These are phyloP conservation scores for Ammodytes marinus DNA, from an alignment of 2,113 vertebrate species.

Conservation along the genomic window DNA sequence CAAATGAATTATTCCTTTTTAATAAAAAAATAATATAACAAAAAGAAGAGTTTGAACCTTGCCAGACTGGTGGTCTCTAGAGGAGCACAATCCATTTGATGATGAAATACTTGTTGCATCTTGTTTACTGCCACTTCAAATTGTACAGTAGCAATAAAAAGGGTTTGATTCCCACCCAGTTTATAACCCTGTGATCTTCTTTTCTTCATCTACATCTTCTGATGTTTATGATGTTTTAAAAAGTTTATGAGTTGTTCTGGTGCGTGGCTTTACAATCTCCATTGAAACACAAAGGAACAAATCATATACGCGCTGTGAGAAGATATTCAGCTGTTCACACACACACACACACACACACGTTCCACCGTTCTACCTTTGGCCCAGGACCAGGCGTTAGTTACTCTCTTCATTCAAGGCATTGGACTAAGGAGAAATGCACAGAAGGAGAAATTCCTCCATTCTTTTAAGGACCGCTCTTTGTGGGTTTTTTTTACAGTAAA, in stretches of 20 bases:
- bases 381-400: slow-evolving; percentile 12
- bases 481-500: slow-evolving; percentile 31
- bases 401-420: slow-evolving; percentile 23
- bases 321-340: slow-evolving; percentile 14
- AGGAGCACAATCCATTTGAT: slow-evolving; percentile 35
- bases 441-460: slow-evolving; percentile 25
- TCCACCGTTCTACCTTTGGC: neutral
- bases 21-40: neutral
- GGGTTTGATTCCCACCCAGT: slow-evolving; percentile 33
- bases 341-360: too few species aligned
- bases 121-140: slow-evolving; percentile 43
- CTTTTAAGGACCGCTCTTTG: slow-evolving; percentile 17
- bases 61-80: slow-evolving; percentile 11
- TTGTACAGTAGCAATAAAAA: slow-evolving; percentile 12
- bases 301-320: neutral
- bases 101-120: slow-evolving; percentile 37
- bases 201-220: slow-evolving; percentile 33
- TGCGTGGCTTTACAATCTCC: neutral
- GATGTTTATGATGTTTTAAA: slow-evolving; percentile 61
- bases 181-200: slow-evolving; percentile 42
- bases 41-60: slow-evolving; percentile 24
- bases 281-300: neutral
- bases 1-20: slow-evolving; percentile 12
- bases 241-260: slow-evolving; percentile 38
- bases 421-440: neutral